A percentile compares a stretch with the other conserved stretches of the same genome.
Evolutionary conservation across 2,113 vertebrate genomes (phyloP).

Genomic region (Sylvietta virens): DNA sequence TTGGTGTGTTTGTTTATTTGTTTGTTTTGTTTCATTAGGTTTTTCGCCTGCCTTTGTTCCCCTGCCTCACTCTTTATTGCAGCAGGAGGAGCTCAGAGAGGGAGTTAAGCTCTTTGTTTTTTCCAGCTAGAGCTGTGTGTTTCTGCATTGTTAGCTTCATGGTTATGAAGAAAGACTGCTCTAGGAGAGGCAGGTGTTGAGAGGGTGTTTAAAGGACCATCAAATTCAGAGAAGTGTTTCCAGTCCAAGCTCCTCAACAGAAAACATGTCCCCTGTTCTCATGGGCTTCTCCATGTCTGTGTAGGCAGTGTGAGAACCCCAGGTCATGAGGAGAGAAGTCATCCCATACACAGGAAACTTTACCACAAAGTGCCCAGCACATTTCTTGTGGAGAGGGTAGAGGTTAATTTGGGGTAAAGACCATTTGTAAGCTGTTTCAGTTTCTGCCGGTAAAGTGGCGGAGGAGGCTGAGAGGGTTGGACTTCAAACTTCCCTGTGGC

Average conservation of each 20-base stretch:
- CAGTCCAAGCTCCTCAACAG: neutral
- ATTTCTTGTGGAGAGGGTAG: neutral
- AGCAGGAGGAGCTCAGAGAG: neutral
- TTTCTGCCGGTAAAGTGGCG: neutral
- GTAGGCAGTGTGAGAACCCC: neutral
- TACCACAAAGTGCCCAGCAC: neutral
- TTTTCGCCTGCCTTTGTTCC: neutral
- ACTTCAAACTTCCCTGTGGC: neutral
- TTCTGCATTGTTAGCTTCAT: neutral
- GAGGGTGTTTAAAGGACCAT: neutral
- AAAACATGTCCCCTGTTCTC: neutral
- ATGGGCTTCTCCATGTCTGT: neutral
- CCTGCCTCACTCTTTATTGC: neutral
- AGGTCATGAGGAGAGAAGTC: neutral
- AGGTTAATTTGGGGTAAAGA: neutral
- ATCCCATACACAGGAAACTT: neutral
- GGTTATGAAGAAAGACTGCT: neutral
- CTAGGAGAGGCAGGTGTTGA: neutral
- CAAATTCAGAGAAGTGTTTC: neutral
- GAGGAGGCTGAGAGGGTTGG: neutral
- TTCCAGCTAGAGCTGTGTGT: neutral
- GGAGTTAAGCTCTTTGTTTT: neutral
- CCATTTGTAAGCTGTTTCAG: neutral
- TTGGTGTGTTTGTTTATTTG: neutral
- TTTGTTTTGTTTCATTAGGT: neutral